A percentile compares a stretch with the other conserved stretches of the same genome.
phyloP scores from a whole-genome alignment of 2,113 vertebrate species.

The Paracanthobrama guichenoti region DNA sequence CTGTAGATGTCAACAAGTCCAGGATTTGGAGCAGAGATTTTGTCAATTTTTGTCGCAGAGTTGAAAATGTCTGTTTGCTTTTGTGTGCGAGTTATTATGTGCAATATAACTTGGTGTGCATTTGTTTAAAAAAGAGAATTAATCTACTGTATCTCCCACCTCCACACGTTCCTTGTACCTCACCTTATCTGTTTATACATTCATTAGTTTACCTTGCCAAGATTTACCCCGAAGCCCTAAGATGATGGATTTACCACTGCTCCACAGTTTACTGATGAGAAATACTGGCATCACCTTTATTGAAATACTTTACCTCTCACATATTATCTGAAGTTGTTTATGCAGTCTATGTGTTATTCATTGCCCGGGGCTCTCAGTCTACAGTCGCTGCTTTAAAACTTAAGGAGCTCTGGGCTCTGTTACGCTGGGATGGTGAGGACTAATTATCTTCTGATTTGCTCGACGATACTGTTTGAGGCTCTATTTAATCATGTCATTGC shows the following conservation, averaged over 20 bases:
- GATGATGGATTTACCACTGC: constrained; percentile 33
- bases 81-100: neutral
- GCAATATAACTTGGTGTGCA: neutral
- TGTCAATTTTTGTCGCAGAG: neutral
- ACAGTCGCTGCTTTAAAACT: neutral
- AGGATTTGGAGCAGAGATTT: neutral
- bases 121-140: constrained; percentile 17
- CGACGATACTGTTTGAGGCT: constrained; percentile 18
- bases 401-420: constrained; percentile 19
- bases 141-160: constrained; percentile 23
- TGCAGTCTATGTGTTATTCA: neutral
- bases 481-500: constrained; percentile 22
- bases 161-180: constrained; percentile 4
- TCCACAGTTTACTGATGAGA: constrained; percentile 27
- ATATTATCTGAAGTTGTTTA: constrained; percentile 33
- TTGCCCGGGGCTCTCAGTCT: constrained; percentile 10
- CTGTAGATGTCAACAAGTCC: neutral
- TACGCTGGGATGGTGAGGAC: neutral
- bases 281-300: constrained; percentile 27
- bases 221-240: constrained; percentile 32
- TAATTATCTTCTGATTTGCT: constrained; percentile 28
- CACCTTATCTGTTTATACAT: constrained; percentile 44
- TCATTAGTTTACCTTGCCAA: constrained; percentile 43
- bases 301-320: constrained; percentile 37
- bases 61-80: neutral